Conservation (phyloP, 2,113 vertebrate genomes). For the Meles meles region DNA sequence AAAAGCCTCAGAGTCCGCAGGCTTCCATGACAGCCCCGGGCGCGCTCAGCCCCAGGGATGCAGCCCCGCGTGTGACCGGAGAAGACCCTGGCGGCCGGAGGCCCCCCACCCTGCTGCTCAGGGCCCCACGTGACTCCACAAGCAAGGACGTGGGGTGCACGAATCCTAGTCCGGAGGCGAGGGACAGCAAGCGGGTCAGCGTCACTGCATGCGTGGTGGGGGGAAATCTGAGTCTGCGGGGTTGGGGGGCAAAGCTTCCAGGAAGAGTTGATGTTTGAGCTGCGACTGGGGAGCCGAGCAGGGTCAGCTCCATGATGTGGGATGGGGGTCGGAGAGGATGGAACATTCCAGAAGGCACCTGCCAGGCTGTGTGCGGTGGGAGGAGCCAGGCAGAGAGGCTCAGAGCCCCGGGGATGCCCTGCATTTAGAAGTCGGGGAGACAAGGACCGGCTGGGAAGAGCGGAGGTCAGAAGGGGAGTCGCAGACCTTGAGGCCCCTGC, state of each 20-base stretch:
- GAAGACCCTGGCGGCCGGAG: not conserved
- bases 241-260: fast-evolving
- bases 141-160: not conserved
- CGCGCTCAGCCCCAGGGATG: not conserved
- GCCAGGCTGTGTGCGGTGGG: too few relatives aligned
- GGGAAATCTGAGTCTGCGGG: not conserved
- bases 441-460: not conserved
- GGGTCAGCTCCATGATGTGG: too few relatives aligned
- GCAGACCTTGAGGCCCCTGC: too few relatives aligned
- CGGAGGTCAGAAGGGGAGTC: too few relatives aligned
- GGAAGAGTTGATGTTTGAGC: not conserved
- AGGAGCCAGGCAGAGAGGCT: not conserved
- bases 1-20: not conserved
- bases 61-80: fast-evolving
- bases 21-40: too few relatives aligned
- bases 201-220: not conserved
- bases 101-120: not conserved
- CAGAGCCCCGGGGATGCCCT: not conserved
- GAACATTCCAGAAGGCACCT: not conserved
- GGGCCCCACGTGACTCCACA: fast-evolving
- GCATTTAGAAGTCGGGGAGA: not conserved
- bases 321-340: too few relatives aligned
- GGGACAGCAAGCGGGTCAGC: not conserved
- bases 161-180: not conserved
- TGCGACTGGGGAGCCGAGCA: too few relatives aligned